These are phyloP conservation scores for Pterocles burchelli DNA, from an alignment of 2,113 vertebrate genomes.

Conservation along the genomic window DNA sequence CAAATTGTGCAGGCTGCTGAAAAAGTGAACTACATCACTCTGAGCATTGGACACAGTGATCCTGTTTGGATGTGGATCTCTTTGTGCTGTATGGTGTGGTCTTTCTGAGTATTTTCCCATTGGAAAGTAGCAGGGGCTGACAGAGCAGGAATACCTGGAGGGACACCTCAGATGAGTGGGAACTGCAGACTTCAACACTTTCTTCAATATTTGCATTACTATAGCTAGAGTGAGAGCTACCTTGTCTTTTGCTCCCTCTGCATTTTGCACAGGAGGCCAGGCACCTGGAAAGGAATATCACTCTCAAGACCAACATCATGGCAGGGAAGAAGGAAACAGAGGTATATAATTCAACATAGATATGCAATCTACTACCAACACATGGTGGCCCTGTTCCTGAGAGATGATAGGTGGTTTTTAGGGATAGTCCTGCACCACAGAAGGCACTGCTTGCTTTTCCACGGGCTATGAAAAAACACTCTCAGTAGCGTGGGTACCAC, in stretches of 20 bases:
- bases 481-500: not conserved
- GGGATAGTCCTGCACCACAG: not conserved
- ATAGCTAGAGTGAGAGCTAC: not conserved
- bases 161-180: rapidly evolving
- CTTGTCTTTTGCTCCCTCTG: not conserved
- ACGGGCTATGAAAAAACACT: not conserved
- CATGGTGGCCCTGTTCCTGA: not conserved
- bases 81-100: not conserved
- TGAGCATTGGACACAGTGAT: not conserved
- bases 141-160: not conserved
- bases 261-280: rapidly evolving
- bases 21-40: not conserved
- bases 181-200: not conserved
- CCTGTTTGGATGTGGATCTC: not conserved
- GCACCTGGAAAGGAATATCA: not conserved
- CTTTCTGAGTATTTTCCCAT: not conserved
- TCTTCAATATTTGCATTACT: not conserved
- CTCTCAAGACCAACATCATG: not conserved
- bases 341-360: not conserved
- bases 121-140: not conserved
- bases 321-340: not conserved
- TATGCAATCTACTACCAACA: not conserved
- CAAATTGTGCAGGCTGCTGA: not conserved
- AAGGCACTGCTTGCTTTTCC: not conserved
- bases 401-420: not conserved